Evolutionary conservation across 2,113 vertebrate species (phyloP).

Genomic region (Tricholaema leucomelas): DNA sequence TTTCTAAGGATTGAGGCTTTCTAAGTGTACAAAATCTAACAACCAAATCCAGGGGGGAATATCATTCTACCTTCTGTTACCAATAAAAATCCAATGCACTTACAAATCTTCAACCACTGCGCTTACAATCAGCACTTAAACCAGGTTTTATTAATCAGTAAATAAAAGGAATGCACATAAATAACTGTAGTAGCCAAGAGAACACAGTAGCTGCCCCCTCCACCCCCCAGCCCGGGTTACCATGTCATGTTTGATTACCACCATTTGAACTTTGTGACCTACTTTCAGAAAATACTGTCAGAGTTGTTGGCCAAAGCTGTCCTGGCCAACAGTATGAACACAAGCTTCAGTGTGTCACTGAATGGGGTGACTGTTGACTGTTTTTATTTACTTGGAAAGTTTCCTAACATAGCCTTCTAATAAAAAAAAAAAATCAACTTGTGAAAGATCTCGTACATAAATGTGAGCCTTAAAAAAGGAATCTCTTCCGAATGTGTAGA

Average conservation of each 20-base stretch:
- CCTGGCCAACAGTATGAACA: conserved; percentile 45
- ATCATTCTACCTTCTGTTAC: not conserved
- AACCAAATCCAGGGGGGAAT: not conserved
- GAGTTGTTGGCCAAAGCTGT: conserved; percentile 27
- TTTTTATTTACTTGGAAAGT: conserved; percentile 65
- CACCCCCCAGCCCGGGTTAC: not conserved
- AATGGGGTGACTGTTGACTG: conserved; percentile 62
- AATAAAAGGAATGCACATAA: not conserved
- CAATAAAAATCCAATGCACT: not conserved
- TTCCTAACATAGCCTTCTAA: conserved; percentile 28
- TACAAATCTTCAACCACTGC: not conserved
- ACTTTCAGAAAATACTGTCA: conserved; percentile 56
- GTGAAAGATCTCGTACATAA: conserved; percentile 47
- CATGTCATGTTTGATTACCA: conserved; percentile 34
- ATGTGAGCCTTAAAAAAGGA: conserved; percentile 36
- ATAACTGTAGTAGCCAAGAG: not conserved
- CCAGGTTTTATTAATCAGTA: not conserved
- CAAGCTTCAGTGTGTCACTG: conserved; percentile 40
- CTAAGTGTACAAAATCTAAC: not conserved
- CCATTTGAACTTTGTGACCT: conserved; percentile 61
- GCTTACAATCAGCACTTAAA: not conserved
- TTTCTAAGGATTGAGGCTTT: not conserved
- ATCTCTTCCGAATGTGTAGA: conserved; percentile 33
- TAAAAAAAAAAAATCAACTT: not conserved
- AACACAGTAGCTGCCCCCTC: not conserved